Base-by-base conservation (phyloP, 2,888 invertebrate species). In the Mayetiola destructor region DNA sequence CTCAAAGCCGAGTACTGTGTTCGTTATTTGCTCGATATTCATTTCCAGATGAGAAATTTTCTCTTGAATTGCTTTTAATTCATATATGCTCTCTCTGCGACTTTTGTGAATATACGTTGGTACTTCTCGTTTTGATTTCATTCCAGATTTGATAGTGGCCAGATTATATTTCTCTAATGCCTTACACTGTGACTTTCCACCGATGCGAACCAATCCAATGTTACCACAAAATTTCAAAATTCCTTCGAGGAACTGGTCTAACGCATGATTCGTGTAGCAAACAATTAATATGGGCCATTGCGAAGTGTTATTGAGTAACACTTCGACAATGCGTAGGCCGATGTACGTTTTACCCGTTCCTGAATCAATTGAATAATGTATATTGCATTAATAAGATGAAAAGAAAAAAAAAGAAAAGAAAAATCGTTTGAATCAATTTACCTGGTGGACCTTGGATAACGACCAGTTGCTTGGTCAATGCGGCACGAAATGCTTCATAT, bases 271-370 rank as follows among this genome's bases (percentile, higher is more conserved):
- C 2, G 86, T 88, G 18, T 56, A 56, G 36, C 56, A 56, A 23
- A 56, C 29, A n/a, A 56, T 18, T 10, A 56, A 16, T 37, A 56
- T 56, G 2, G 56, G 56, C 56, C 56, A 56, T 27, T 39, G 23
- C 9, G 29, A 39, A 1, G 73, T 72, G 66, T 84, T 85, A 59
- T 74, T 67, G 2, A 86, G 67, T 20, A 87, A 65, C 0, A 77
- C 75, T 60, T 79, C 71, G 2, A 81, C 80, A 35, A 88, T 79
- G 75, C 82, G 81, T 55, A 85, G 69, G 2, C 86, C 88, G 61
- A 88, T 68, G 65, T 75, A 84, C 0, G 87, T 86, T 74, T 87
- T 88, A 0, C 87, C 88, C 0, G 87, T 87, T 2, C 88, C 88
- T 55, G 27, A 52, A 52, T 42, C 23, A 6, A 39, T 39, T 4